Percentiles rank a stretch among this genome's conserved stretches.
Conservation (phyloP, 2,797 vertebrate genomes). For the Falco novaeseelandiae region DNA sequence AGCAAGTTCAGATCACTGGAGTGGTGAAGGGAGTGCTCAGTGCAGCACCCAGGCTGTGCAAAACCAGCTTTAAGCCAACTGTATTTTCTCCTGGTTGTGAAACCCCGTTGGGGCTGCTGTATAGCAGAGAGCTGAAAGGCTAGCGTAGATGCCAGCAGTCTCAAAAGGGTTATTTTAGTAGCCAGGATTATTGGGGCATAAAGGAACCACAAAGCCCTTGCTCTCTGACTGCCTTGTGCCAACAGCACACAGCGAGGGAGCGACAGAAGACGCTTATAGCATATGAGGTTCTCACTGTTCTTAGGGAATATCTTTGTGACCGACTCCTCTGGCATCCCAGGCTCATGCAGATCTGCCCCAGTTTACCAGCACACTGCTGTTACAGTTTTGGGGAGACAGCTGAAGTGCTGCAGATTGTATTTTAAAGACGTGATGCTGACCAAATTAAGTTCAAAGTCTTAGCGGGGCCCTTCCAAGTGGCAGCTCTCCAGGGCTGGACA, state of each 20-base stretch:
- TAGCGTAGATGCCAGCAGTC: background rate
- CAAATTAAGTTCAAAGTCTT: slow-evolving; percentile 34
- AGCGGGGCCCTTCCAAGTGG: slow-evolving; percentile 41
- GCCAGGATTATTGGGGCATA: slow-evolving; percentile 24
- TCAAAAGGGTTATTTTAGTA: slow-evolving; percentile 30
- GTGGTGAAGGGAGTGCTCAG: background rate
- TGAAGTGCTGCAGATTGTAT: slow-evolving; percentile 23
- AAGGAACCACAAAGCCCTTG: slow-evolving; percentile 18
- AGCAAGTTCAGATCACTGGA: background rate
- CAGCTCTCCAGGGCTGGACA: slow-evolving; percentile 25
- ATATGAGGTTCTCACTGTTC: background rate
- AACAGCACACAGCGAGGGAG: background rate
- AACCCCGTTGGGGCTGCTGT: background rate
- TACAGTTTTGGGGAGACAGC: background rate
- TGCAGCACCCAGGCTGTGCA: background rate
- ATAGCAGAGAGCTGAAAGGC: background rate
- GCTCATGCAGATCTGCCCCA: background rate
- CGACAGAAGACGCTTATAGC: background rate
- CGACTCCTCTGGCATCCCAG: background rate
- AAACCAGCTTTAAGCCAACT: background rate
- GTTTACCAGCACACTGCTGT: background rate
- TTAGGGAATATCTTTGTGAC: background rate
- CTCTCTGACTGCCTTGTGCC: background rate
- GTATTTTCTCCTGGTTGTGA: background rate
- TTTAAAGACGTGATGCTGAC: slow-evolving; percentile 37